Evolutionary conservation across 1,140 invertebrate genomes (phyloP).

Genomic region (Drosophila kepulauana): DNA sequence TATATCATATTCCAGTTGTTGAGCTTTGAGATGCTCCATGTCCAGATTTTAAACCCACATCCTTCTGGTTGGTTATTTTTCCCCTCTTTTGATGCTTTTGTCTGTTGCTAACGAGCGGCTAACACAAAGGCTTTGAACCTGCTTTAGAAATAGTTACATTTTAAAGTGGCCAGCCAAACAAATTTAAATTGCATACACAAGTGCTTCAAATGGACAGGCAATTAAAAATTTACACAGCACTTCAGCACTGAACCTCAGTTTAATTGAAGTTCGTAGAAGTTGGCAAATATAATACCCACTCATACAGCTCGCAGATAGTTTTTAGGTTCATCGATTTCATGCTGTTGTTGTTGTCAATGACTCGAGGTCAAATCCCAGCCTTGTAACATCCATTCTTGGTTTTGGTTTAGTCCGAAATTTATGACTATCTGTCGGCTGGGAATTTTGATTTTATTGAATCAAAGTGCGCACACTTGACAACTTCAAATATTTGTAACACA

Average conservation of each 20-base stretch:
- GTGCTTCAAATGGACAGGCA: constrained; percentile 33
- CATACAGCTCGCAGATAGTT: constrained; percentile 7
- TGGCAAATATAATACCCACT: constrained; percentile 32
- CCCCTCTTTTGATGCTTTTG: constrained; percentile 49
- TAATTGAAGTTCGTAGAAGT: constrained; percentile 42
- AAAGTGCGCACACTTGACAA: background rate
- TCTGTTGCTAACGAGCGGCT: constrained; percentile 64
- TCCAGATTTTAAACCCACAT: constrained; percentile 59
- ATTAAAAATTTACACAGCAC: constrained; percentile 59
- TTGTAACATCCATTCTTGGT: constrained; percentile 12
- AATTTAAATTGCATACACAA: constrained; percentile 35
- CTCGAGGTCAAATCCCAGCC: constrained; percentile 49
- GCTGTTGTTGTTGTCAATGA: constrained; percentile 42
- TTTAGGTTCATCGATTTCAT: constrained; percentile 10
- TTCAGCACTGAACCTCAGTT: constrained; percentile 12
- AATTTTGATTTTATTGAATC: constrained; percentile 9
- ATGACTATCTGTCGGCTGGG: constrained; percentile 11
- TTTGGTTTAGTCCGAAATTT: constrained; percentile 33
- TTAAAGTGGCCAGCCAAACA: constrained; percentile 22
- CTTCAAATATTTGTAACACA: constrained; percentile 22
- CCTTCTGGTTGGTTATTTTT: constrained; percentile 33
- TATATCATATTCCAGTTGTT: constrained; percentile 19
- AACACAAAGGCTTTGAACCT: constrained; percentile 54
- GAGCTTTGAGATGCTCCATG: constrained; percentile 43
- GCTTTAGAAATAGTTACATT: constrained; percentile 12